Base-by-base conservation (phyloP, 2,797 vertebrate genomes). In the Bradypodion ventrale region DNA sequence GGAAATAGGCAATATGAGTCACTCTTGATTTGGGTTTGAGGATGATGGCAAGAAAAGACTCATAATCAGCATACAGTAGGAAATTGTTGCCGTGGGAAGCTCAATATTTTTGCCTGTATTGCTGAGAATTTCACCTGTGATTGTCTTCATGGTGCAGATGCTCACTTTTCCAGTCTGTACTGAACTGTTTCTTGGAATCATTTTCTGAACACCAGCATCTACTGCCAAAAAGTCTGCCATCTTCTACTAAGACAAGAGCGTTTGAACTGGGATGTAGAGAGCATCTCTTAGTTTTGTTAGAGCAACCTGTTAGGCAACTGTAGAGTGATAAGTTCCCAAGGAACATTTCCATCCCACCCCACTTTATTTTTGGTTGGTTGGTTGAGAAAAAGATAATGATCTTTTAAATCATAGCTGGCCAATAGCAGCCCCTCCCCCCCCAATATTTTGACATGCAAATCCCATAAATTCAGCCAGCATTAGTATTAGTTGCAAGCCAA, bases 341-440 rank as follows among this genome's bases (percentile, higher is more conserved):
- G 29, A 42, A 32, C 65, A 56, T 15, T 56, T 56, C 16, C 52
- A 56, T 84, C 52, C 27, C 44, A 73, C 23, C 85, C 88, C 76
- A 44, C 77, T 66, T 66, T 13, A 5, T 44, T 82, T 85, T 87
- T 63, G 69, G 44, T n/a, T 6, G 15, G 27, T 80, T 56, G 32
- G 10, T 27, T 70, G 25, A 23, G 32, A 37, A 56, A 35, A 13
- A n/a, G 23, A 32, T 32, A 35, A 9, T 59, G 73, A 25, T 56
- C 56, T 32, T 23, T 52, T 75, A 35, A 74, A 75, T 3, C 3
- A 32, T 3, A 23, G 40, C 23, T 21, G 35, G 37, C 16, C 32
- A 69, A 37, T 7, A 23, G 19, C 32, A 32, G 66, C 21, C 35
- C 35, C 16, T n/a, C 16, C 4, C 4, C 52, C 16, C 15, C 65